A percentile compares a stretch with the other conserved stretches of the same genome.
Evolutionary conservation across 2,797 vertebrate species (phyloP).

Genomic region (Graptemys geographica): DNA sequence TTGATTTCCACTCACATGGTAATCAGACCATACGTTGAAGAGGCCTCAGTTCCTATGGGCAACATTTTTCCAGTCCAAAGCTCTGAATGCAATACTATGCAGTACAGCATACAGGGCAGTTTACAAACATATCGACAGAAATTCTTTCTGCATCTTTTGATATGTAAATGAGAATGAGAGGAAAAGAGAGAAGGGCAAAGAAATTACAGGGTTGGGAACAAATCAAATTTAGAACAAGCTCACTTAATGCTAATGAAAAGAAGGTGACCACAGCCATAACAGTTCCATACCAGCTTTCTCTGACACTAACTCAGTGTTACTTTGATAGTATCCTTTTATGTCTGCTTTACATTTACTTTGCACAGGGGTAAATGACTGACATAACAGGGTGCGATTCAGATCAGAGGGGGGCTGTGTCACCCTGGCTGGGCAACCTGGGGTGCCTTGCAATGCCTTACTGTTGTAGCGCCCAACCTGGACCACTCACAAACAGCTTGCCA

Average conservation of each 20-base stretch:
- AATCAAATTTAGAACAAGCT: background rate
- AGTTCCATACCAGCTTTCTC: too few relatives aligned
- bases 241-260: rapidly evolving
- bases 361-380: too few relatives aligned
- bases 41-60: slow-evolving; percentile 31
- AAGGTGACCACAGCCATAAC: background rate
- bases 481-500: too few relatives aligned
- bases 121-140: background rate
- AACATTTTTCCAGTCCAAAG: background rate
- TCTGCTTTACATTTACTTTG: too few relatives aligned
- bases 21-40: background rate
- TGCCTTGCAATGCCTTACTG: too few relatives aligned
- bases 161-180: background rate
- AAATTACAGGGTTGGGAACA: background rate
- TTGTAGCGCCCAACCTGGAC: too few relatives aligned
- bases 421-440: too few relatives aligned
- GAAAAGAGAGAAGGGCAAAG: background rate
- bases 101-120: background rate
- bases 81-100: rapidly evolving
- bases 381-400: too few relatives aligned
- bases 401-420: too few relatives aligned
- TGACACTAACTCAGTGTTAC: too few relatives aligned
- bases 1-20: background rate
- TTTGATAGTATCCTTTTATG: too few relatives aligned
- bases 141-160: slow-evolving; percentile 15